A percentile compares a stretch with the other conserved stretches of the same genome.
Conservation (phyloP, 1,140 invertebrate genomes). For the Plodia interpunctella region DNA sequence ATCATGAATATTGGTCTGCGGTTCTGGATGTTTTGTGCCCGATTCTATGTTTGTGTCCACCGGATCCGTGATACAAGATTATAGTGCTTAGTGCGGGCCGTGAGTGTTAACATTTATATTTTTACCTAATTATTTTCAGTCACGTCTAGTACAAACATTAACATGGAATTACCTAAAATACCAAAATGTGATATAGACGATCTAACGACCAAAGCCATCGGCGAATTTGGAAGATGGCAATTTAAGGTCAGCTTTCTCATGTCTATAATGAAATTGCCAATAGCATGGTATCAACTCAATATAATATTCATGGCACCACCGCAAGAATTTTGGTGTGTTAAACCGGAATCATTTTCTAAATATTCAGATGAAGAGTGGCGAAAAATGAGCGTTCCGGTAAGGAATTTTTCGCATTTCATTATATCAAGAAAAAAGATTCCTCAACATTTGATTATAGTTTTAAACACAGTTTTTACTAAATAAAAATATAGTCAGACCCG, state of each 20-base stretch:
- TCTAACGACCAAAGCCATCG: slow-evolving; percentile 75
- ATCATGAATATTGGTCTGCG: no score
- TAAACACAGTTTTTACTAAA: no score
- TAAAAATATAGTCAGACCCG: no score
- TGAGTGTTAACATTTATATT: no score
- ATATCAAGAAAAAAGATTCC: no score
- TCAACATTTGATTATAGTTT: no score
- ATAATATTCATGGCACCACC: slow-evolving; percentile 82
- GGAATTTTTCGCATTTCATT: not conserved
- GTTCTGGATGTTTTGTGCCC: no score
- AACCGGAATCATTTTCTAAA: slow-evolving; percentile 40
- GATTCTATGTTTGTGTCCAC: no score
- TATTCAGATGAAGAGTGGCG: slow-evolving; percentile 58
- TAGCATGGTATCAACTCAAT: slow-evolving; percentile 79
- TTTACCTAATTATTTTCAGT: not conserved
- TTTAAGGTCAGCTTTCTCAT: slow-evolving; percentile 79
- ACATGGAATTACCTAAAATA: not conserved
- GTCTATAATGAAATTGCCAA: slow-evolving; percentile 82
- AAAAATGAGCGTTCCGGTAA: slow-evolving; percentile 58
- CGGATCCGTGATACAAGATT: no score
- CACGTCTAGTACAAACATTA: not conserved
- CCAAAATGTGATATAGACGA: slow-evolving; percentile 35
- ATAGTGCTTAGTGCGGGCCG: no score
- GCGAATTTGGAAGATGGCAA: slow-evolving; percentile 85
- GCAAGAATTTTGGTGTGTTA: slow-evolving; percentile 73